Conservation (phyloP, 2,888 invertebrate species). For the Apamea anceps region DNA sequence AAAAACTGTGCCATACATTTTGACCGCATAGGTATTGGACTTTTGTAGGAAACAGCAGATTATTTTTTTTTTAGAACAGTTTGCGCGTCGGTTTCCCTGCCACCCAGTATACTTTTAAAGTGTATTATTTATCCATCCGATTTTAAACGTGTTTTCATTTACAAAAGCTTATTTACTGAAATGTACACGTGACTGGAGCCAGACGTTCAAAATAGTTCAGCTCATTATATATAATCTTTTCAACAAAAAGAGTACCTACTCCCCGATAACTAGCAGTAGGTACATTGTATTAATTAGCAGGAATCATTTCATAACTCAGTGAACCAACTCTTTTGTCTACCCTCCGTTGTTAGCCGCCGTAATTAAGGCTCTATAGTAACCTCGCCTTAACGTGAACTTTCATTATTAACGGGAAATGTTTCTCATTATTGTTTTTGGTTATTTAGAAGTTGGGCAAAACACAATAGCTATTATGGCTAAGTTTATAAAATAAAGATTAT, state of each 20-base stretch:
- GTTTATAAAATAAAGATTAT: slow-evolving; percentile 21
- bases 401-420: slow-evolving; percentile 53
- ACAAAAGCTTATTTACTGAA: background rate
- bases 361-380: slow-evolving; percentile 50
- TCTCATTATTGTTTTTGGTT: slow-evolving; percentile 48
- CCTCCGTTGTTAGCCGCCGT: slow-evolving; percentile 42
- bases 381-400: slow-evolving; percentile 44
- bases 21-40: too few relatives aligned
- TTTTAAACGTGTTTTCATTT: background rate
- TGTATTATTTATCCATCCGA: background rate
- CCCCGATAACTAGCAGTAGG: slow-evolving; percentile 10
- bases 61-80: too few relatives aligned
- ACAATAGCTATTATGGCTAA: slow-evolving; percentile 5
- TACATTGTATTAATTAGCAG: slow-evolving; percentile 49
- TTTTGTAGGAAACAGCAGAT: too few relatives aligned
- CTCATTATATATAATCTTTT: background rate
- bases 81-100: too few relatives aligned
- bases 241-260: background rate
- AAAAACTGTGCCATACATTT: too few relatives aligned
- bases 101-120: too few relatives aligned
- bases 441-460: slow-evolving; percentile 38
- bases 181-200: background rate
- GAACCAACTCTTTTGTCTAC: slow-evolving; percentile 43
- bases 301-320: slow-evolving; percentile 49
- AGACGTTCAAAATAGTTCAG: background rate